These are phyloP conservation scores for Drosophila watanabei DNA, from an alignment of 1,140 invertebrate genomes.

Conservation along the genomic window DNA sequence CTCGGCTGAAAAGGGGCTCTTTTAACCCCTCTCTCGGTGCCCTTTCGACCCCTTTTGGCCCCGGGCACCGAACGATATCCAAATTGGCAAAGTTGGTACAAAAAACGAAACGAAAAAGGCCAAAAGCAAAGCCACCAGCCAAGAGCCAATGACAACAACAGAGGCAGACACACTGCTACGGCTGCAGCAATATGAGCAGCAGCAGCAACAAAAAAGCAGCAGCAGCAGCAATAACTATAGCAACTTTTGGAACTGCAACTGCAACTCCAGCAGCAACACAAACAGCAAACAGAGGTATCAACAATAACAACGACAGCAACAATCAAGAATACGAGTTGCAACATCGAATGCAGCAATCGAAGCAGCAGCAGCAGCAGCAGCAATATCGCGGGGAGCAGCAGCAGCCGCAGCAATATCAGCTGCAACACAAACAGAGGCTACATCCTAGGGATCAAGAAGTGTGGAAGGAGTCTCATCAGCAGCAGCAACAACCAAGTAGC, in stretches of 20 bases:
- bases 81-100: constrained; percentile 81
- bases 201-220: background rate
- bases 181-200: constrained; percentile 4
- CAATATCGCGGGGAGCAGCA: background rate
- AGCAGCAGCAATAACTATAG: constrained; percentile 9
- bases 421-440: background rate
- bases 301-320: background rate
- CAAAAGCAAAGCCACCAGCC: constrained; percentile 24
- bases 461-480: background rate
- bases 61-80: constrained; percentile 49
- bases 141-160: constrained; percentile 41
- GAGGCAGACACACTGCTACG: background rate
- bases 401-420: background rate
- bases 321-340: background rate
- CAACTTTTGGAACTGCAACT: constrained; percentile 2
- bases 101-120: constrained; percentile 58
- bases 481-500: background rate
- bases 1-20: background rate
- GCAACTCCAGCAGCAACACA: constrained; percentile 1
- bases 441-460: background rate
- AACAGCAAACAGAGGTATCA: background rate
- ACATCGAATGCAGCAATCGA: background rate
- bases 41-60: constrained; percentile 6
- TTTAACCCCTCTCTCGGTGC: background rate
- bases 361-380: background rate